A percentile compares a stretch with the other conserved stretches of the same genome.
Conservation (phyloP, 2,113 vertebrate genomes). For the Macrotis lagotis region DNA sequence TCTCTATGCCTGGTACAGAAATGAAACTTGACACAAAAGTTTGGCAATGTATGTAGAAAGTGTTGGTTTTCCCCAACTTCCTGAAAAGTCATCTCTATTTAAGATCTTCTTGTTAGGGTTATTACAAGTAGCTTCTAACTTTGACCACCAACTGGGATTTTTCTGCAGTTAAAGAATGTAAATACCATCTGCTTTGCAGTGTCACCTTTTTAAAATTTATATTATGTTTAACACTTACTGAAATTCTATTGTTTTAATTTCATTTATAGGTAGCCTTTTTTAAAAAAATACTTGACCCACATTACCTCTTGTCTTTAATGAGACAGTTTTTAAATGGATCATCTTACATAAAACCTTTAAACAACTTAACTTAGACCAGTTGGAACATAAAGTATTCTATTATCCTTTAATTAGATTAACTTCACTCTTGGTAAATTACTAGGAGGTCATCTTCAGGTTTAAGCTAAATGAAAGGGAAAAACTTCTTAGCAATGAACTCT, state of each 20-base stretch:
- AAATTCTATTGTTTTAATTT: background rate
- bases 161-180: background rate
- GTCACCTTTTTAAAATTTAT: background rate
- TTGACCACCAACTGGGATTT: background rate
- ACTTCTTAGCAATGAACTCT: background rate
- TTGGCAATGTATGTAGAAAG: background rate
- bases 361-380: background rate
- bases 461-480: background rate
- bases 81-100: background rate
- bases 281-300: background rate
- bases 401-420: background rate
- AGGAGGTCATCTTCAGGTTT: background rate
- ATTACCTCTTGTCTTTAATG: background rate
- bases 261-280: too few species aligned
- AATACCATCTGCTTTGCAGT: background rate
- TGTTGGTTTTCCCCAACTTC: background rate
- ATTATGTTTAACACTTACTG: background rate
- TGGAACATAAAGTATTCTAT: background rate
- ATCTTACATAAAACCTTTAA: background rate
- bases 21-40: background rate
- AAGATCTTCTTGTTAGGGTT: background rate
- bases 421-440: background rate
- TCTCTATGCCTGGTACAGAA: background rate
- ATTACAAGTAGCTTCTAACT: background rate
- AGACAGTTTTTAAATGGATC: background rate